Conservation (phyloP, 2,888 invertebrate genomes). For the Abscondita cerata region DNA sequence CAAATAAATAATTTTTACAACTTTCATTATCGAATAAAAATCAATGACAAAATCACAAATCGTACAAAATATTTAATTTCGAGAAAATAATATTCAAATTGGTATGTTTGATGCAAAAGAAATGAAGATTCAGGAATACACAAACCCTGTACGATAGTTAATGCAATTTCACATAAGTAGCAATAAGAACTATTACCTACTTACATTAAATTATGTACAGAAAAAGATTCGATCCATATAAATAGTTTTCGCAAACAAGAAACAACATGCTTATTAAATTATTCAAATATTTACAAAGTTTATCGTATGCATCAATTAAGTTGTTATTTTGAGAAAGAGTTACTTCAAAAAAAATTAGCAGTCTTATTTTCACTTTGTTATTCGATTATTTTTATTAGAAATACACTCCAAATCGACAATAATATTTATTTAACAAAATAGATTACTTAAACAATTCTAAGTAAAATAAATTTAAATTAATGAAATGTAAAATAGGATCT, state of each 20-base stretch:
- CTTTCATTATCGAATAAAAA: not conserved
- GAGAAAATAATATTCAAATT: not conserved
- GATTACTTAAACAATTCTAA: constrained; percentile 25
- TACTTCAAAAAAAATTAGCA: not conserved
- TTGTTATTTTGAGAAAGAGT: not conserved
- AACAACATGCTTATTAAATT: not conserved
- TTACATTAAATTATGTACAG: constrained; percentile 9
- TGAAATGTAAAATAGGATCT: constrained; percentile 16
- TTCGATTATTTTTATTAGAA: constrained; percentile 11
- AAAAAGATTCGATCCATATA: not conserved
- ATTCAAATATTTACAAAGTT: constrained; percentile 3
- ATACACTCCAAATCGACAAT: constrained; percentile 20
- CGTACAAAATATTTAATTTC: not conserved
- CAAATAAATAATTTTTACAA: constrained; percentile 10
- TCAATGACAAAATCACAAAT: not conserved
- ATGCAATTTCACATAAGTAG: not conserved
- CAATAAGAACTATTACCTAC: not conserved
- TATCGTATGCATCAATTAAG: not conserved
- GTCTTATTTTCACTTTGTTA: constrained; percentile 10
- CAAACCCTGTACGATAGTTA: not conserved
- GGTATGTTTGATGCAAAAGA: not conserved
- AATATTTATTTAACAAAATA: constrained; percentile 26
- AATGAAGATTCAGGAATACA: not conserved
- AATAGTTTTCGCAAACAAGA: not conserved
- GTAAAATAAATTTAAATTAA: constrained; percentile 22